Evolutionary conservation across 23 tunicate genomes (phyloP), one percentile per base, ranked within the genome.

Genomic region (Diplosoma virens): DNA sequence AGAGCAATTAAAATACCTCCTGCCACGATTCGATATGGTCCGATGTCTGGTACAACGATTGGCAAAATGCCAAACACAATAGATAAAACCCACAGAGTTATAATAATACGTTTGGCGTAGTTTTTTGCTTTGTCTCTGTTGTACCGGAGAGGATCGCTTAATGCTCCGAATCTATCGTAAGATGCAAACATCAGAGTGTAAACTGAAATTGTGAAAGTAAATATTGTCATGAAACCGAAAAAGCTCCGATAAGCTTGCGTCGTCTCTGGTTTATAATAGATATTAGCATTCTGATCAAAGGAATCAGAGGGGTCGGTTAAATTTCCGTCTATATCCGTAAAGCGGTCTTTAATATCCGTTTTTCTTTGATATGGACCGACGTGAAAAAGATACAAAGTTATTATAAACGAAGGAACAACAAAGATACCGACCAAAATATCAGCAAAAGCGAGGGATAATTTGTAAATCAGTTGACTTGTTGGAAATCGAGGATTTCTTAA

Each of bases 121-220:
- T 35, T 60, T 27, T 61, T 37, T n/a, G 87, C 87, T 23, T 59
- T 28, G 29, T 3, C 22, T 27, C 60, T 75, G 41, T 82, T 64
- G 63, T 82, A 82, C 4, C 35, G 60, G 25, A 82, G 21, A 25
- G 87, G 87, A 4, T 58, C 22, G 22, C 58, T 73, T 0, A 82
- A 37, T 1, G 87, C 87, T 24, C 33, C 14, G n/a, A 82, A 82
- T 26, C 87, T 56, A 2, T 82, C 87, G 46, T 45, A 53, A 36
- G 58, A 73, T 25, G 87, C 87, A 2, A 60, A 41, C 71, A 82
- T 35, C 18, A 82, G 71, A 20, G 87, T 82, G 46, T 37, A 82
- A 29, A 73, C 22, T 1, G 87, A 82, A 36, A 73, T 59, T 17
- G 59, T 45, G 18, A 82, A 26, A 24, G 87, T 56, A 0, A 74